Percentiles rank a stretch among this genome's conserved stretches.
Evolutionary conservation across 1,140 invertebrate genomes (phyloP).

Genomic region (Drosophila eugracilis): DNA sequence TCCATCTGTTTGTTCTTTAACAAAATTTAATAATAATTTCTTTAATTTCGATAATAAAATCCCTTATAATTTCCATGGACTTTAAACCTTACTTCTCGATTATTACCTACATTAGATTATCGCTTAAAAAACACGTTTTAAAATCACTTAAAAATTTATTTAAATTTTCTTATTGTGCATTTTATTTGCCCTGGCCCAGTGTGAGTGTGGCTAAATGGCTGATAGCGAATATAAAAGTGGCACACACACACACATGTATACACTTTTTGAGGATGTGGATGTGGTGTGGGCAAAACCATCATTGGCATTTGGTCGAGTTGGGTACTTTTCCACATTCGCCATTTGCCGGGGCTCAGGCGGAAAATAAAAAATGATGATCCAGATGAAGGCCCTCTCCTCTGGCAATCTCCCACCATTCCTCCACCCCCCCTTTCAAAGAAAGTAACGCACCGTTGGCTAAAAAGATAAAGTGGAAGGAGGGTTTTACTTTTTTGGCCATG

Average conservation of each 20-base stretch:
- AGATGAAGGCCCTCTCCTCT: constrained; percentile 27
- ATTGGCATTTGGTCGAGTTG: constrained; percentile 54
- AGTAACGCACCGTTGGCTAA: constrained; percentile 61
- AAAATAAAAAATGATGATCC: constrained; percentile 84
- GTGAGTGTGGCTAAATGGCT: constrained; percentile 66
- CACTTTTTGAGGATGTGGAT: constrained; percentile 12
- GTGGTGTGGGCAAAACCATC: constrained; percentile 19
- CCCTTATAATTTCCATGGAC: no score
- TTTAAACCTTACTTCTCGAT: no score
- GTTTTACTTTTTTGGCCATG: constrained; percentile 20
- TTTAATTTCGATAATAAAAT: no score
- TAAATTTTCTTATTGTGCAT: constrained; percentile 1
- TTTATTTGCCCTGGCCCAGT: background rate
- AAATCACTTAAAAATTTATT: background rate
- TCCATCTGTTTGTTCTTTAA: no score
- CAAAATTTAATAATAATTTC: no score
- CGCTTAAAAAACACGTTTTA: background rate
- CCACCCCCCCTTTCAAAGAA: background rate
- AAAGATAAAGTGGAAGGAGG: no score
- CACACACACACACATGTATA: constrained; percentile 44
- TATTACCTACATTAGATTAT: no score
- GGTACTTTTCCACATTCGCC: constrained; percentile 62
- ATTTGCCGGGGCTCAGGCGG: constrained; percentile 67
- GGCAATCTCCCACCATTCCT: background rate
- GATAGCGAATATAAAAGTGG: constrained; percentile 79